A percentile compares a stretch with the other conserved stretches of the same genome.
These are phyloP conservation scores for Pelecanus crispus DNA, from an alignment of 2,113 vertebrate species.

Conservation along the genomic window DNA sequence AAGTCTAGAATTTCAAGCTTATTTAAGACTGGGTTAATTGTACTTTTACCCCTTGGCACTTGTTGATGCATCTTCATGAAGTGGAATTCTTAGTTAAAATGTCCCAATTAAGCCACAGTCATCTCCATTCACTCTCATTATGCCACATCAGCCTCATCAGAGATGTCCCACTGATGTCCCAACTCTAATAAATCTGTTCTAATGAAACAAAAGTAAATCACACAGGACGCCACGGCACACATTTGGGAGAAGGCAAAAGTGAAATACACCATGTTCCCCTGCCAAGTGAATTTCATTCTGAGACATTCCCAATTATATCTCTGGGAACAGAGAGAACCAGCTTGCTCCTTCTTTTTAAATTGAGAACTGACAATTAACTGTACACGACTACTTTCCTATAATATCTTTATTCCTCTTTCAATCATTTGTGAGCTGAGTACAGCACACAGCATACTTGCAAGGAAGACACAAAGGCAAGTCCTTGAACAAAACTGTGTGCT, in stretches of 20 bases:
- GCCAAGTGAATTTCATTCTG: background rate
- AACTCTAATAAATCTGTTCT: background rate
- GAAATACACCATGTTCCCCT: background rate
- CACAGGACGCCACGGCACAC: background rate
- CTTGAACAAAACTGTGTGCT: background rate
- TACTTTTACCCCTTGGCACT: background rate
- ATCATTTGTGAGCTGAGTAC: background rate
- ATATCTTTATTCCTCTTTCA: background rate
- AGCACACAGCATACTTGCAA: background rate
- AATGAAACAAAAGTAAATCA: background rate
- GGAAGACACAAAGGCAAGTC: background rate
- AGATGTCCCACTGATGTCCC: background rate
- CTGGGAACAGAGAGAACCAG: background rate
- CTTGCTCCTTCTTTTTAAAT: background rate
- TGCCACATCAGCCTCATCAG: background rate
- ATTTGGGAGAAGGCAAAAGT: background rate
- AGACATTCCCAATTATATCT: background rate
- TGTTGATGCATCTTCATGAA: background rate
- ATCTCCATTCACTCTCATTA: background rate
- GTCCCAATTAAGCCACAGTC: background rate
- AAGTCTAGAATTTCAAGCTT: background rate
- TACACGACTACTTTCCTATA: background rate
- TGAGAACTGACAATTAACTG: background rate
- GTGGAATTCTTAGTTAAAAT: background rate
- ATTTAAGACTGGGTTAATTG: background rate